Base-by-base conservation (phyloP, 1,140 invertebrate genomes). In the Cyclargus thomasi region DNA sequence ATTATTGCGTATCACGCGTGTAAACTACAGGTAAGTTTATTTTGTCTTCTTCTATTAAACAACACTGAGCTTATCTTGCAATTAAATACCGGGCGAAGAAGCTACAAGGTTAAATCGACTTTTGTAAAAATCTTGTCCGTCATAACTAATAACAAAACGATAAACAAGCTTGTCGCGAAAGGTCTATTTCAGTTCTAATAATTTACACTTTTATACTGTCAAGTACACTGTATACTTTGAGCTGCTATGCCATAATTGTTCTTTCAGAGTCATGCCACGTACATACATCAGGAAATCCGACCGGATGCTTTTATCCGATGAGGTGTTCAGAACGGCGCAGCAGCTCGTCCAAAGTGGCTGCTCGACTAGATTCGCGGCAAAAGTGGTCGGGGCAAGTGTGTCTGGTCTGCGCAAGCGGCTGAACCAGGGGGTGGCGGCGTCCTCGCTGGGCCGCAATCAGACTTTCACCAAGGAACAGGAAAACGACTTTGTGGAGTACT, bases 381-480 rank as follows among this genome's bases (percentile, higher is more conserved):
- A 47, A 47, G 39, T 47, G 39, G 8, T 47, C 11, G 39, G 39
- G 11, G 39, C 39, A 47, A 47, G 39, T 23, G 10, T 7, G 59
- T 62, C 20, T 11, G 20, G 23, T 16, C 23, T 62, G 14, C 23
- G 59, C 11, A 21, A 29, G 5, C 59, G 59, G 11, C 59, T 62
- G 17, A 16, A 67, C 63, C 63, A 63, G 72, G 75, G 75, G 72
- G 75, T 63, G 69, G 72, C 71, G 65, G 65, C 65, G 57, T 69
- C 67, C 72, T 79, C 68, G 63, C 67, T 68, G 23, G 53, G 63
- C 69, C 72, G 39, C 39, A 11, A 16, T 11, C 39, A 47, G 39
- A 47, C 39, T 16, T 47, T 47, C 39, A 14, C 0, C 14, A 47
- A 16, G 39, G 39, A 47, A 16, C 39, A 47, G 39, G 39, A 47